Evolutionary conservation across 2,888 invertebrate species (phyloP), one percentile per base, ranked within the genome.

Genomic region (Sminthurides aquaticus): DNA sequence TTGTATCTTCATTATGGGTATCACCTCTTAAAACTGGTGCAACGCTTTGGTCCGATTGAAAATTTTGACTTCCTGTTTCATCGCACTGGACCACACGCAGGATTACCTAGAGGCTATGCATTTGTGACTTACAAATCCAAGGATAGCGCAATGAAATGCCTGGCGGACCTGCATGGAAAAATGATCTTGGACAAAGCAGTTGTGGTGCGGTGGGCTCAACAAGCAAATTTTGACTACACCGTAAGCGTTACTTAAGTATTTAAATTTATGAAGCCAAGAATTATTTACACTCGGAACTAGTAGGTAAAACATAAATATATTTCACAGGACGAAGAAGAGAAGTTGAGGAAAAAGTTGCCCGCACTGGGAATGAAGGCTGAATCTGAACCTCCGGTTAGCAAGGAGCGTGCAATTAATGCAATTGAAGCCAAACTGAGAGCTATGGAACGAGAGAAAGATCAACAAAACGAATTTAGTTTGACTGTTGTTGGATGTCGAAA

Each of bases 61-160:
- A 93, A 94, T 86, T 94, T 94, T 82, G 94, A 96, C 82, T 88
- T 94, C 81, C 85, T 96, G 74, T 94, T 93, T 79, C 93, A 95
- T 80, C 91, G 92, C 74, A 86, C 87, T 72, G 95, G 95, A 74
- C 91, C 92, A 49, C 85, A 89, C 74, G 85, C 86, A 73, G 72
- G 72, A 59, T 65, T 69, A 63, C 91, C 95, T 0, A 83, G 93
- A 68, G 95, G 96, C 24, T 96, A 94, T 78, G 94, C 94, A 24
- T 96, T 96, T 79, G 91, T 93, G 62, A 93, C 93, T 0, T 95
- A 88, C 78, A 75, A 76, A 61, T 83, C 84, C 78, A 80, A 79
- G 54, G 82, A 83, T 61, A 87, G 89, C 73, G 91, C 92, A 0
- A 79, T 84, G 49, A 82, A 81, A 72, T 91, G 91, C 0, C 86